These are phyloP conservation scores for Pterocles gutturalis DNA, from an alignment of 2,113 vertebrate species.

Conservation along the genomic window DNA sequence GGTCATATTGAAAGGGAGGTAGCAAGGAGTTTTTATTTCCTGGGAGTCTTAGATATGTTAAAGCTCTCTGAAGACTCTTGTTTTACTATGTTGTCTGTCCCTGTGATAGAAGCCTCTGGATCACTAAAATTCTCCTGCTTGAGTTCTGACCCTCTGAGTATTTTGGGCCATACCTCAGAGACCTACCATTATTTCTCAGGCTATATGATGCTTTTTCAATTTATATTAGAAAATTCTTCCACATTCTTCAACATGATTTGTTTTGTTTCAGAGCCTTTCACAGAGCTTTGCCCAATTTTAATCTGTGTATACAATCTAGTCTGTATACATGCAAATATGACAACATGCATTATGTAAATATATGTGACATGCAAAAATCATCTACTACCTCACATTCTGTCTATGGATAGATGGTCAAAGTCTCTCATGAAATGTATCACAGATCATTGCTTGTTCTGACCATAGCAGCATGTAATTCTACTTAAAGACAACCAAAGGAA, in stretches of 20 bases:
- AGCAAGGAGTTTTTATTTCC: background rate
- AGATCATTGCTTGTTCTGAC: background rate
- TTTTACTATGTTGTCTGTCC: background rate
- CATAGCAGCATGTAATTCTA: background rate
- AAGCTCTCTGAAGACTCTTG: background rate
- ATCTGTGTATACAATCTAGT: background rate
- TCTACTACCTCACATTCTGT: background rate
- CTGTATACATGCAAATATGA: background rate
- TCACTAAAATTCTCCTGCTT: background rate
- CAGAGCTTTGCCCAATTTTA: background rate
- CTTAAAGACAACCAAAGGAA: background rate
- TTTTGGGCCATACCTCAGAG: background rate
- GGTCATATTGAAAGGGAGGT: background rate
- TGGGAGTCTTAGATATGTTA: background rate
- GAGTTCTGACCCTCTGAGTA: background rate
- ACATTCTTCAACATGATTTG: background rate
- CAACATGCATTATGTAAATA: no score
- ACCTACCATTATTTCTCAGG: background rate
- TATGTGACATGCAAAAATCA: background rate
- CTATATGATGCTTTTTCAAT: background rate
- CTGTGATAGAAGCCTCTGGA: background rate
- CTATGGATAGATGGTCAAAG: background rate
- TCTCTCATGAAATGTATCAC: background rate
- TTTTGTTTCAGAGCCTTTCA: background rate
- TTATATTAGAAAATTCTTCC: background rate